Conservation (phyloP, 2,113 vertebrate species). For the Oxyruncus cristatus region DNA sequence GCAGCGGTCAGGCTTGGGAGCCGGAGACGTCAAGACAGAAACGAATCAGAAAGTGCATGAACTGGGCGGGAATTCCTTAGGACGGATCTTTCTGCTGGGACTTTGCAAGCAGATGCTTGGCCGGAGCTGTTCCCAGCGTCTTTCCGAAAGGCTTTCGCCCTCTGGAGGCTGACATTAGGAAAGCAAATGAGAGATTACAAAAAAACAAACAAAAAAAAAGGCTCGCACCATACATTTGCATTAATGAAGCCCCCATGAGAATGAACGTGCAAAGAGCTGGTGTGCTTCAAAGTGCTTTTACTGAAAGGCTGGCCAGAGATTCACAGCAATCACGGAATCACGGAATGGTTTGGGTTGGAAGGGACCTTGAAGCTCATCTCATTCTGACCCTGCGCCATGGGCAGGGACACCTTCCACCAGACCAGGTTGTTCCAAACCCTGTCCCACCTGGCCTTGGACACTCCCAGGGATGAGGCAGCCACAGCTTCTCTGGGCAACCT, state of each 20-base stretch:
- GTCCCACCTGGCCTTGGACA: rapidly evolving
- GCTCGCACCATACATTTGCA: not conserved
- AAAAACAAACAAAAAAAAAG: too few species aligned
- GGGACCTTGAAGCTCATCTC: not conserved
- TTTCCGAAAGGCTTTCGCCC: not conserved
- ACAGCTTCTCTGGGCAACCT: not conserved
- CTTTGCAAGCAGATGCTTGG: not conserved
- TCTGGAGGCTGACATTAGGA: constrained; percentile 11
- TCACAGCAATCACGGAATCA: not conserved
- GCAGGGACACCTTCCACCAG: not conserved
- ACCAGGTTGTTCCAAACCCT: not conserved
- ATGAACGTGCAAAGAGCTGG: not conserved
- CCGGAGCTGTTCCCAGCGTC: not conserved
- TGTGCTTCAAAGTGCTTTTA: not conserved
- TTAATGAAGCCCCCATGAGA: not conserved
- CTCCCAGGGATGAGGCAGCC: not conserved
- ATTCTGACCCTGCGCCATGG: not conserved
- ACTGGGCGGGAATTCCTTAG: not conserved
- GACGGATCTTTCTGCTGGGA: rapidly evolving
- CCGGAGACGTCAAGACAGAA: not conserved
- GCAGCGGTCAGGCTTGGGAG: not conserved
- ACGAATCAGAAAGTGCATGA: rapidly evolving
- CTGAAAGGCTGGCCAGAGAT: not conserved
- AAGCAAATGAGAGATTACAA: not conserved
- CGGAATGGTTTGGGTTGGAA: not conserved